These are phyloP conservation scores for Podarcis raffonei DNA, from an alignment of 2,113 vertebrate species.

Conservation along the genomic window DNA sequence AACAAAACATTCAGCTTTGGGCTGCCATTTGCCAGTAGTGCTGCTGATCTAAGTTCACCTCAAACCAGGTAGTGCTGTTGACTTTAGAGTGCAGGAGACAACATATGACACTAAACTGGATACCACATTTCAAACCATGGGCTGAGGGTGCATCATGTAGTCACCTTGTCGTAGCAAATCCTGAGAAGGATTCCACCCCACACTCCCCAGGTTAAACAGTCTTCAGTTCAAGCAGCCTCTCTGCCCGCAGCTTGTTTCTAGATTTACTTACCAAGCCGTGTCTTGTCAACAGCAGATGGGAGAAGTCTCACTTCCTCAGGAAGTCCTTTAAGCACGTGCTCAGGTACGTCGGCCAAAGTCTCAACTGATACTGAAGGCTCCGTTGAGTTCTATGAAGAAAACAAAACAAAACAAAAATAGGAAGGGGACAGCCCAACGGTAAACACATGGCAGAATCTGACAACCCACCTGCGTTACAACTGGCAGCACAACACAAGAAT, in stretches of 20 bases:
- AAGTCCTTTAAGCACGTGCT: slow-evolving; percentile 80
- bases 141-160: too few relatives aligned
- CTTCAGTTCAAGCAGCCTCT: fast-evolving
- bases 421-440: slow-evolving; percentile 33
- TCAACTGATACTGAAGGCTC: slow-evolving; percentile 71
- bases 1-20: not conserved
- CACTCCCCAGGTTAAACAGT: too few relatives aligned
- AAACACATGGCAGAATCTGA: not conserved
- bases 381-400: slow-evolving; percentile 65
- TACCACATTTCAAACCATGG: too few relatives aligned
- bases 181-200: too few relatives aligned
- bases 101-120: too few relatives aligned
- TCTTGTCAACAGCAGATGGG: slow-evolving; percentile 81
- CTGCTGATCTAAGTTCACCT: too few relatives aligned
- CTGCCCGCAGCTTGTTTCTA: too few relatives aligned
- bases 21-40: not conserved
- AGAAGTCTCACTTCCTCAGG: slow-evolving; percentile 81
- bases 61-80: too few relatives aligned
- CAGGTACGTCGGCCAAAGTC: slow-evolving; percentile 78
- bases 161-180: too few relatives aligned
- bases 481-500: slow-evolving; percentile 5
- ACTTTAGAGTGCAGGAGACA: too few relatives aligned
- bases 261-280: slow-evolving; percentile 76
- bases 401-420: not conserved
- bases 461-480: not conserved